These are phyloP conservation scores for Mycalesis mineus DNA, from an alignment of 2,888 invertebrate genomes.

Conservation along the genomic window DNA sequence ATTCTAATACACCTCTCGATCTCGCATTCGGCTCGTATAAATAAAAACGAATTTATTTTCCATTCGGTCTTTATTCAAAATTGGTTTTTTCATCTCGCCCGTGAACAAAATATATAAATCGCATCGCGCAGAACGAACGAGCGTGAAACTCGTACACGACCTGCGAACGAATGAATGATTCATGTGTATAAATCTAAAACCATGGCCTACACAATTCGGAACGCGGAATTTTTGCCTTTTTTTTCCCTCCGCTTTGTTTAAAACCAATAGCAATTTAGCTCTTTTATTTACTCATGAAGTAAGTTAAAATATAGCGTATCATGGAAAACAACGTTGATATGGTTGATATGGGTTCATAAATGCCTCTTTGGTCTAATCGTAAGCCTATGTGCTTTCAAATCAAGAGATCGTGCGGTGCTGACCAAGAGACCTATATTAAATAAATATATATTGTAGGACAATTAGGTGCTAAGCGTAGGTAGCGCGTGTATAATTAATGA, in stretches of 20 bases:
- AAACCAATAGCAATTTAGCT: slow-evolving; percentile 5
- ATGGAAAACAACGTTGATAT: not conserved
- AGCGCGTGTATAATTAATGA: too few species aligned
- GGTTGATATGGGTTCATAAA: not conserved
- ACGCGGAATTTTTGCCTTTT: not conserved
- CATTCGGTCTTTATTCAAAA: slow-evolving; percentile 6
- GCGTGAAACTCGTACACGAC: slow-evolving; percentile 13
- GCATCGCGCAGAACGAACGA: not conserved
- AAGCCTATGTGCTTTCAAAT: not conserved
- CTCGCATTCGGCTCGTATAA: not conserved
- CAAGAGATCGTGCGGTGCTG: too few species aligned
- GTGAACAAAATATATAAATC: slow-evolving; percentile 11
- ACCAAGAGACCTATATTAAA: too few species aligned
- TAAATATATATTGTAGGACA: too few species aligned
- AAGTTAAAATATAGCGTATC: not conserved
- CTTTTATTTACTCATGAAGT: not conserved
- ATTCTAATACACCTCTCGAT: not conserved
- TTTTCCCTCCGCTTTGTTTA: not conserved
- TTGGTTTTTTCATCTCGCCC: not conserved
- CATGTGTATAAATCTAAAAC: slow-evolving; percentile 15
- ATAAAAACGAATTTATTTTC: slow-evolving; percentile 7
- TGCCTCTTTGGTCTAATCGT: too few species aligned
- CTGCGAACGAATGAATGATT: slow-evolving; percentile 14
- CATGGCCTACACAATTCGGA: slow-evolving; percentile 1
- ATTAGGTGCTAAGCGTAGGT: too few species aligned